Percentiles rank a stretch among this genome's conserved stretches.
These are phyloP conservation scores for Motacilla alba DNA, from an alignment of 2,113 vertebrate genomes.

Conservation along the genomic window DNA sequence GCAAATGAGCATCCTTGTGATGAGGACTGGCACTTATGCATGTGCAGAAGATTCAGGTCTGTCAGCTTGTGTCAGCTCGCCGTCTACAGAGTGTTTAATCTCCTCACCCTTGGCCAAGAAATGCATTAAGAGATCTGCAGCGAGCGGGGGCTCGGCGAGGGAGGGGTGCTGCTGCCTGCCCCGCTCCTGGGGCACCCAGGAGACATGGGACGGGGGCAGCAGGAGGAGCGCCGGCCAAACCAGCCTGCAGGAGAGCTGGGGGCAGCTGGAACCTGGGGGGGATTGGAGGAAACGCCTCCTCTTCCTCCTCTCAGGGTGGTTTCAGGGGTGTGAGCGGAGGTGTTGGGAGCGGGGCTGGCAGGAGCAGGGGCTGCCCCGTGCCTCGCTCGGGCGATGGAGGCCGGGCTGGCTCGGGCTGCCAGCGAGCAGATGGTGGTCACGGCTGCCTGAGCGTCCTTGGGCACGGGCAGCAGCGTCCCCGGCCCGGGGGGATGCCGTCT, in stretches of 20 bases:
- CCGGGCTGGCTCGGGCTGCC: background rate
- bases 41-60: conserved; percentile 45
- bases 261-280: background rate
- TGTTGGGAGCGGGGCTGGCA: rapidly evolving
- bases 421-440: conserved; percentile 1
- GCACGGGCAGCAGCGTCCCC: background rate
- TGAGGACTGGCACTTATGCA: conserved; percentile 54
- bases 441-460: background rate
- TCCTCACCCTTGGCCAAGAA: conserved; percentile 51
- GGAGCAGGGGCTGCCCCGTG: background rate
- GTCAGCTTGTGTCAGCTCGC: conserved; percentile 56
- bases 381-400: rapidly evolving
- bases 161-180: background rate
- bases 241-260: background rate
- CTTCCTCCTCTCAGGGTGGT: rapidly evolving
- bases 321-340: rapidly evolving
- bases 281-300: rapidly evolving
- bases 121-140: conserved; percentile 46
- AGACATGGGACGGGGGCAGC: background rate
- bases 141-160: background rate
- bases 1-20: conserved; percentile 57
- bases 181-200: background rate
- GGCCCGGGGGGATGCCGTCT: background rate
- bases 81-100: conserved; percentile 29
- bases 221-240: rapidly evolving